These are phyloP conservation scores for Pteropus alecto DNA, from an alignment of 2,113 vertebrate species.

Conservation along the genomic window DNA sequence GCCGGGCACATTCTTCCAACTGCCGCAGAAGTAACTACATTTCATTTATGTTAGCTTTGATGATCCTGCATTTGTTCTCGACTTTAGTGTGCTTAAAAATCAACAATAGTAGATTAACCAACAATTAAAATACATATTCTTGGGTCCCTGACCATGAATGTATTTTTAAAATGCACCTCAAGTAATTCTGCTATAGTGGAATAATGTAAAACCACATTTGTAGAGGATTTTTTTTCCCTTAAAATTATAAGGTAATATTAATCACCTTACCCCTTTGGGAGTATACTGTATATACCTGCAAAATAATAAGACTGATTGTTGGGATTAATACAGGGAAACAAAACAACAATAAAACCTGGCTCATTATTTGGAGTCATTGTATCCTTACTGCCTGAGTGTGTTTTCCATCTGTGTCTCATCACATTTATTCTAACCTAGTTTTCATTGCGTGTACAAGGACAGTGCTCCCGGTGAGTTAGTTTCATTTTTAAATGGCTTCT, in stretches of 20 bases:
- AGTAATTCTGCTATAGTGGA: neutral
- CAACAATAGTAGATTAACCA: neutral
- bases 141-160: neutral
- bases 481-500: neutral
- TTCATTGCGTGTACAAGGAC: neutral
- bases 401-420: neutral
- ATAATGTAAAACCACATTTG: neutral
- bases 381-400: neutral
- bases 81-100: neutral
- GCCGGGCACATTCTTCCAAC: neutral
- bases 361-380: neutral
- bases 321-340: neutral
- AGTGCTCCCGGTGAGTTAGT: fast-evolving
- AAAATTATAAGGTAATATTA: neutral
- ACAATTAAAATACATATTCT: neutral
- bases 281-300: neutral
- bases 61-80: neutral
- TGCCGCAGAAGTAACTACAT: neutral
- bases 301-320: neutral
- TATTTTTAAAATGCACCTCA: neutral
- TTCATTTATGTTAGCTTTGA: neutral
- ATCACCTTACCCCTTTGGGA: neutral
- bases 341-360: neutral
- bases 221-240: neutral
- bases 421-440: neutral